phyloP scores from a whole-genome alignment of 2,113 vertebrate genomes.

The Vulpes ferrilata region DNA sequence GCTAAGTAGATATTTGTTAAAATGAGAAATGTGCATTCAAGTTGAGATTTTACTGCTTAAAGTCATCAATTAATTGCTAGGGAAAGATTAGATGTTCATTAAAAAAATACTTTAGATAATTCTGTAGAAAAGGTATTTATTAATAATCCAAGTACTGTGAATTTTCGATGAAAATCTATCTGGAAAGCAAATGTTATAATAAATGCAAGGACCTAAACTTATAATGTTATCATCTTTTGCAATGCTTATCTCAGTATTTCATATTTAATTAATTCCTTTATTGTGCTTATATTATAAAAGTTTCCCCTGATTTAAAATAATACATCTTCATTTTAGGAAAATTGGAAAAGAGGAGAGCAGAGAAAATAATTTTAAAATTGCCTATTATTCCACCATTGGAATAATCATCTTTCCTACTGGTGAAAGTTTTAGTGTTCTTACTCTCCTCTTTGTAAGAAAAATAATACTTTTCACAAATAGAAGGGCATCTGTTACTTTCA shows the following conservation, averaged over 20 bases:
- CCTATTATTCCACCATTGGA: not conserved
- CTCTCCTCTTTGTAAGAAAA: not conserved
- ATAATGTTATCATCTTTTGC: conserved; percentile 20
- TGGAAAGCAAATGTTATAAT: conserved; percentile 42
- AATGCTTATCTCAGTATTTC: not conserved
- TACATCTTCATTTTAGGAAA: conserved; percentile 48
- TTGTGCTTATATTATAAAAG: conserved; percentile 3
- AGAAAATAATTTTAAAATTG: conserved; percentile 20
- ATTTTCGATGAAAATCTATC: conserved; percentile 36
- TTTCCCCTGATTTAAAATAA: conserved; percentile 8
- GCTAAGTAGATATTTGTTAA: conserved; percentile 60
- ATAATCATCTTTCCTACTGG: not conserved
- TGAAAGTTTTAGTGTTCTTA: not conserved
- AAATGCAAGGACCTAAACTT: not conserved
- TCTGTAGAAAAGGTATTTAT: conserved; percentile 48
- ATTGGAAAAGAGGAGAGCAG: not conserved
- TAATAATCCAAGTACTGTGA: conserved; percentile 57
- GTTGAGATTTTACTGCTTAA: conserved; percentile 8
- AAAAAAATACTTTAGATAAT: conserved; percentile 66
- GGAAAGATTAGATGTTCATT: conserved; percentile 62
- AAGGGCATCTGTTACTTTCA: not conserved
- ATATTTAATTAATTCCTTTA: conserved; percentile 36
- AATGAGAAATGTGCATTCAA: conserved; percentile 58
- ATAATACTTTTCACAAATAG: not conserved
- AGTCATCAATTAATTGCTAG: conserved; percentile 55